Conservation (phyloP, 2,113 vertebrate genomes). For the Machaerirhynchus nigripectus region DNA sequence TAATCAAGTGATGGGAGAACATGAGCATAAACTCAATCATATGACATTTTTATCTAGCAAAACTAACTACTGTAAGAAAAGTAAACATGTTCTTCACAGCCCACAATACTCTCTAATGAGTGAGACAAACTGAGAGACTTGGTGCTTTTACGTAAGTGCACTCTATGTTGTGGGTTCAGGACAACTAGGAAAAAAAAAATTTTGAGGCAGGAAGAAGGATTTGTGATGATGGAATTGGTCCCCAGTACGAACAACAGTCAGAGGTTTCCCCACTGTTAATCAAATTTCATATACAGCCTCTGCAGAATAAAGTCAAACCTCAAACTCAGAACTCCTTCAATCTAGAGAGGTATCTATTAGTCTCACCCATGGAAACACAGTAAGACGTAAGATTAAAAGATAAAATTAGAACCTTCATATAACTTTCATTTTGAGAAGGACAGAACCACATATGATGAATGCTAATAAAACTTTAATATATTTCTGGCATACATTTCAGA, state of each 20-base stretch:
- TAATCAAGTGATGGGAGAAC: neutral
- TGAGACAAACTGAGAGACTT: neutral
- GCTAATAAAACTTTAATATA: neutral
- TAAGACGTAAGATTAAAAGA: neutral
- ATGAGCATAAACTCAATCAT: neutral
- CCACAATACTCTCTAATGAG: neutral
- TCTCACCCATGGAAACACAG: neutral
- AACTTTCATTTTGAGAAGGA: neutral
- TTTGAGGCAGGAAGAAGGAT: neutral
- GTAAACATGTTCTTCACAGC: neutral
- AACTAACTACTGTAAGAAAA: neutral
- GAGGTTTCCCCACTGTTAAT: neutral
- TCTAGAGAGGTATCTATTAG: neutral
- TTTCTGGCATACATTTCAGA: neutral
- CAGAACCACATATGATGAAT: neutral
- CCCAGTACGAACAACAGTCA: neutral
- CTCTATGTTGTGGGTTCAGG: neutral
- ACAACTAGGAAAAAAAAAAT: neutral
- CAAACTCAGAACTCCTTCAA: neutral
- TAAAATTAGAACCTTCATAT: neutral
- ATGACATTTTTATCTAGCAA: neutral
- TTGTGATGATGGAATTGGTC: neutral
- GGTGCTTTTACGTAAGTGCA: neutral
- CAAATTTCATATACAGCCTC: neutral
- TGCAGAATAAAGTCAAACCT: neutral